phyloP scores from a whole-genome alignment of 1,140 invertebrate species.

The Episyrphus balteatus region DNA sequence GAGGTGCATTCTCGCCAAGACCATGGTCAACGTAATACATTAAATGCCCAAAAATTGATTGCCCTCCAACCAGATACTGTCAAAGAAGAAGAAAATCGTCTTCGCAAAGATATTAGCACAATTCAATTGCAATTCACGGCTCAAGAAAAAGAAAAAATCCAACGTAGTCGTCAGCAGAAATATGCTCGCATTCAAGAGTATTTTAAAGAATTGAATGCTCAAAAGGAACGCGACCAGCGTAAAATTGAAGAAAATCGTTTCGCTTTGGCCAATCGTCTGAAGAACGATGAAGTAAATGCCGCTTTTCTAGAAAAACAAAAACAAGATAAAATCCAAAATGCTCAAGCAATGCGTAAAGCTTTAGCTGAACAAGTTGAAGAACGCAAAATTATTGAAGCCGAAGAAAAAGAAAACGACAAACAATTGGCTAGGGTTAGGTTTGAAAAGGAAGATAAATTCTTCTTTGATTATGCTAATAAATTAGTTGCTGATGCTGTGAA shows the following conservation, averaged over 20 bases:
- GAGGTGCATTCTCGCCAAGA: too few relatives aligned
- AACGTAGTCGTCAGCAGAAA: slow-evolving; percentile 10
- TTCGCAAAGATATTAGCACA: slow-evolving; percentile 10
- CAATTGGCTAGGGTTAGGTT: not conserved
- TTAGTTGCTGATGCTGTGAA: slow-evolving; percentile 22
- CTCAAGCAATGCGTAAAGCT: not conserved
- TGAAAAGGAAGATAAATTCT: slow-evolving; percentile 18
- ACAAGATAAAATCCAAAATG: not conserved
- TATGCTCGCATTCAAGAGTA: slow-evolving; percentile 15
- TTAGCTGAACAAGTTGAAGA: slow-evolving; percentile 6
- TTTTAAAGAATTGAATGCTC: slow-evolving; percentile 13
- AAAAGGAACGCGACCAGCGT: slow-evolving; percentile 5
- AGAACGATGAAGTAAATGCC: slow-evolving; percentile 7
- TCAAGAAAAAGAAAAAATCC: slow-evolving; percentile 15
- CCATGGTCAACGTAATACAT: not conserved
- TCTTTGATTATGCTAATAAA: slow-evolving; percentile 29
- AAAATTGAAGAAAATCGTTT: slow-evolving; percentile 11
- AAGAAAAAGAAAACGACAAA: not conserved
- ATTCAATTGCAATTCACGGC: slow-evolving; percentile 25
- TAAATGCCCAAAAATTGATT: slow-evolving; percentile 13
- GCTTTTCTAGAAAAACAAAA: slow-evolving; percentile 3
- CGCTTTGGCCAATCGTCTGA: slow-evolving; percentile 9
- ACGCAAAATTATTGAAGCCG: not conserved
- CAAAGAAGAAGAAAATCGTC: slow-evolving; percentile 1
- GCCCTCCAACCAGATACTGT: slow-evolving; percentile 4